phyloP scores from a whole-genome alignment of 2,113 vertebrate species.

The Galbula dea region DNA sequence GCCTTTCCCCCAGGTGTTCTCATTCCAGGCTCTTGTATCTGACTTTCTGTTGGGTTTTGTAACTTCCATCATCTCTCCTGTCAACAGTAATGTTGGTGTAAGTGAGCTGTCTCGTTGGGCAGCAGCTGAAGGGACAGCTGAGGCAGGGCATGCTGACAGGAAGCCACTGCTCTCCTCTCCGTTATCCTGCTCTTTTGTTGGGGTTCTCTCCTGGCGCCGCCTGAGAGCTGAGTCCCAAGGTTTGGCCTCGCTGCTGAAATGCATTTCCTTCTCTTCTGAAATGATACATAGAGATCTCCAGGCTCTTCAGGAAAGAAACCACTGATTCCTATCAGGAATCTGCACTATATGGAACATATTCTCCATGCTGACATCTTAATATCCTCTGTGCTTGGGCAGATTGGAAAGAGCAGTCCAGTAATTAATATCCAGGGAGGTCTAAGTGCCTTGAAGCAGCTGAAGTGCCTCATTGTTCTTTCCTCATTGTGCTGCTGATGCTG shows the following conservation, averaged over 20 bases:
- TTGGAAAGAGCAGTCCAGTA: not conserved
- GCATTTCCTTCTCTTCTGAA: not conserved
- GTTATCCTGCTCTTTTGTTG: not conserved
- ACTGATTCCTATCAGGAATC: not conserved
- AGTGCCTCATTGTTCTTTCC: not conserved
- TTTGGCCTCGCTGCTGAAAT: not conserved
- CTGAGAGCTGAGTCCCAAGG: not conserved
- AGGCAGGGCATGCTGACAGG: not conserved
- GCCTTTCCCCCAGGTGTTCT: not conserved
- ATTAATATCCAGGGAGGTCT: not conserved
- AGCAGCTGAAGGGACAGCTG: not conserved
- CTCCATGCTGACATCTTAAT: not conserved
- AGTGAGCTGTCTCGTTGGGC: not conserved
- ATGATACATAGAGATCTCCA: not conserved
- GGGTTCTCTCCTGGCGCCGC: accelerated
- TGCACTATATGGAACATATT: not conserved
- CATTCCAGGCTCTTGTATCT: accelerated
- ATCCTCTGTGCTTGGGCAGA: not conserved
- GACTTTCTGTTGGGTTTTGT: not conserved
- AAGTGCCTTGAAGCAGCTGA: not conserved
- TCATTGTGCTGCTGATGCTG: not conserved
- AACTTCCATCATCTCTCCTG: not conserved
- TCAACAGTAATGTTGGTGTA: not conserved
- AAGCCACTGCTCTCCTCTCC: not conserved
- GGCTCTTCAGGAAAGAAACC: not conserved